phyloP scores from a whole-genome alignment of 2,797 vertebrate genomes.

The Selene dorsalis region DNA sequence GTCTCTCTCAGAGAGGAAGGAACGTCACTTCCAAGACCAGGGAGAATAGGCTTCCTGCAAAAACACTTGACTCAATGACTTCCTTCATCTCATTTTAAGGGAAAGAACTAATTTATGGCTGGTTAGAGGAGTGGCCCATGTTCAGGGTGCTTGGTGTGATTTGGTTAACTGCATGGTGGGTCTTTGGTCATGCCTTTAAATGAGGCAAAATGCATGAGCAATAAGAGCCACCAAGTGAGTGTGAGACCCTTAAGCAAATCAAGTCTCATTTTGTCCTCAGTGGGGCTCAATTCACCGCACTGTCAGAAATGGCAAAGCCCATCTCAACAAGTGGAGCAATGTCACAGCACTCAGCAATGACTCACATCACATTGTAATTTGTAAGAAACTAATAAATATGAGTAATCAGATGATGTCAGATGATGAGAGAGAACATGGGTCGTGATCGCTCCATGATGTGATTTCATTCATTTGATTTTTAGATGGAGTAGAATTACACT shows the following conservation, averaged over 20 bases:
- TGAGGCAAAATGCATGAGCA: conserved; percentile 15
- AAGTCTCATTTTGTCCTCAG: conserved; percentile 11
- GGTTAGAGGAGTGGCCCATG: conserved; percentile 5
- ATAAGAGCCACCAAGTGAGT: neutral
- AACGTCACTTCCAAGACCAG: conserved; percentile 22
- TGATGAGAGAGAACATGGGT: neutral
- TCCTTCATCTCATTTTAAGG: conserved; percentile 28
- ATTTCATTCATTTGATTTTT: conserved; percentile 1
- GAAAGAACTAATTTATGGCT: conserved; percentile 21
- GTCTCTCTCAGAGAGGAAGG: conserved; percentile 32
- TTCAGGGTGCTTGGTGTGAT: conserved; percentile 18
- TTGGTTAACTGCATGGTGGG: conserved; percentile 8
- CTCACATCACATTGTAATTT: conserved; percentile 13
- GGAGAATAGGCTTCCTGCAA: conserved; percentile 40
- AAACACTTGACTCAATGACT: conserved; percentile 49
- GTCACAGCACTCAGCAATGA: conserved; percentile 32
- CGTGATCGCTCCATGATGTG: neutral
- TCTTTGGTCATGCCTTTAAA: conserved; percentile 4
- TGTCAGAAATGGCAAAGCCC: neutral
- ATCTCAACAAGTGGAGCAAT: conserved; percentile 5
- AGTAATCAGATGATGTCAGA: conserved; percentile 11
- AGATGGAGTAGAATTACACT: neutral
- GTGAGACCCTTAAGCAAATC: conserved; percentile 19
- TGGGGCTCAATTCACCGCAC: neutral
- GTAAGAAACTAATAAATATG: conserved; percentile 19